Evolutionary conservation across 2,797 vertebrate species (phyloP), one percentile per base, ranked within the genome.

Genomic region (Choloepus didactylus): DNA sequence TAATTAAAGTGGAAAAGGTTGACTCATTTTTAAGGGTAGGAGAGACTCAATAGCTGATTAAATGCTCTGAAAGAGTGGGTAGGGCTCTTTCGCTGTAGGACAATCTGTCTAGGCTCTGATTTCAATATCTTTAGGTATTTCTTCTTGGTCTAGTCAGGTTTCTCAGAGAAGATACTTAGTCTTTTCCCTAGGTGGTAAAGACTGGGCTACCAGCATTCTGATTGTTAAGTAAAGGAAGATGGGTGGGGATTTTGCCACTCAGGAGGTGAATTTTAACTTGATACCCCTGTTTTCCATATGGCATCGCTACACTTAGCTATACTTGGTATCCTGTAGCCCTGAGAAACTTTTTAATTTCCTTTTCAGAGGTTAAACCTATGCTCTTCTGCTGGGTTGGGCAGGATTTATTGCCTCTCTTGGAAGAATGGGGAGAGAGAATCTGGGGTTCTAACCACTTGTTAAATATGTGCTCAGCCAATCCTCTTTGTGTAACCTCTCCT

Each of bases 21-120:
- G 51, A 77, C 60, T 93, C 41, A 44, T 44, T 94, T 95, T 94
- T 84, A 80, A 64, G 59, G 35, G 3, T 25, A 19, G 10, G 29
- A 72, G 38, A 44, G 41, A 44, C 80, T 82, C 44, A 73, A 81
- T 81, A 73, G 21, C 73, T 76, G 60, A 44, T 35, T 59, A 73
- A 77, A 80, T 49, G 29, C 51, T 66, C 81, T 89, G 38, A 54
- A 87, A 73, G 54, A 10, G 31, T 54, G 25, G 6, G 6, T 73
- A 38, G 29, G 21, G 27, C 27, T 62, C 75, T 46, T 83, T 38
- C 80, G 64, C 41, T 72, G 4, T 41, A 59, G 59, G 31, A 41
- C 56, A 21, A 67, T 62, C 76, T 75, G 64, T 12, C 27, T 87
- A 76, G n/a, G 29, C 27, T 73, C 18, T 67, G 31, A 62, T 35